Base-by-base conservation (phyloP, 2,797 vertebrate species). In the Pyrrhura leucotis region DNA sequence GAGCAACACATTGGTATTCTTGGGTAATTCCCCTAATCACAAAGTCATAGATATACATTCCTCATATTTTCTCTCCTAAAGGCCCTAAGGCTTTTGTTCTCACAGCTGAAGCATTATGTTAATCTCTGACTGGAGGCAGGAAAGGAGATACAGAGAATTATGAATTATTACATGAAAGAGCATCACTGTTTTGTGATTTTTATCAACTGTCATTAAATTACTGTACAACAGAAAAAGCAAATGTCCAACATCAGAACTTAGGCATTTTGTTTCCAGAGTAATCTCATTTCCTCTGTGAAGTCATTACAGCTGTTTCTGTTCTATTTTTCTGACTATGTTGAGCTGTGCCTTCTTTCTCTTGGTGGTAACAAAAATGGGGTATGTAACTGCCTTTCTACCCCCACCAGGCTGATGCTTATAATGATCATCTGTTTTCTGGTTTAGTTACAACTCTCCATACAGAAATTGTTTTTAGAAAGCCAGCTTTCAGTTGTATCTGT, bases 41-140 rank as follows among this genome's bases (percentile, higher is more conserved):
- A 28, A 21, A 69, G n/a, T 59, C 15, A 15, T n/a, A n/a, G 16
- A 75, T 8, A 40, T 53, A 28, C 0, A 0, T 45, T 84, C 14
- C 9, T 50, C 9, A 58, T 77, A 29, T 47, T 73, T 66, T 12
- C 15, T 22, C 42, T 71, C 16, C 25, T 42, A 39, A 37, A 22
- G 14, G 10, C 10, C 29, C 35, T 42, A 10, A 40, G 44, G 9
- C 14, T 88, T 28, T 50, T 77, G 11, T 28, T 74, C 6, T 20
- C n/a, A 63, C 25, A 77, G 11, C 16, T 65, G 33, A 15, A 71
- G 13, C 21, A 31, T 54, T 74, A 22, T 42, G n/a, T 45, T 91
- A 28, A 66, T 67, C 62, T 83, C 22, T 42, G 59, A 8, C 37
- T 65, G 33, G 42, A 82, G 6, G 35, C 2, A 58, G 53, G 68